Evolutionary conservation across 2,888 invertebrate species (phyloP), one percentile per base, ranked within the genome.

Genomic region (Scaptomyza reducta): DNA sequence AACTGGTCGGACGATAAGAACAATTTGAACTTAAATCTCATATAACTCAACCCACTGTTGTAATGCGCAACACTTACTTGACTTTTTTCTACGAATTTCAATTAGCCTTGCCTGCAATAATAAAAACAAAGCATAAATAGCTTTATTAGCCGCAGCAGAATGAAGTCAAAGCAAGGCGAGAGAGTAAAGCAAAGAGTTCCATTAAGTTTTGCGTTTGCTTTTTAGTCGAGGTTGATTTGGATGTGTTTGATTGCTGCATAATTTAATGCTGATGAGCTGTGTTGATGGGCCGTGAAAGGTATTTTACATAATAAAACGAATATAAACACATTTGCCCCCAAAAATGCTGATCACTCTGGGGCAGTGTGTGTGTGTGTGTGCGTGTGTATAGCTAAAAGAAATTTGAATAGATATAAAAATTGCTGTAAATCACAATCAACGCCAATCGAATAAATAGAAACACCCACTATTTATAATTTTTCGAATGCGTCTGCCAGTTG

Each of bases 371-470:
- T 54, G 46, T 57, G 41, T 54, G 54, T 73, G 25, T 70, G 35
- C 55, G 13, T 63, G 18, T 54, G 38, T 54, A 27, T 38, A n/a
- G 31, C 56, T 56, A 25, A 9, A 44, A 63, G 53, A 80, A 83
- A 83, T 78, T 87, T 84, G 73, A 81, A 87, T 79, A 85, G 77
- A 85, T 80, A 82, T 79, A 65, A 80, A 76, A 74, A 71, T 74
- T 72, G 87, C 71, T 86, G 84, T 85, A 85, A 85, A 85, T 85
- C 84, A 88, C 84, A 88, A 85, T 85, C 88, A 85, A 85, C 40
- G 79, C 79, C 81, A 80, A 85, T 86, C 87, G 80, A 88, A 83
- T 59, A 61, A 66, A 75, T 50, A 66, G 70, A 71, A 74, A 85
- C 88, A 83, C 88, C 88, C 84, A 85, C 84, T 88, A 86, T 87